These are phyloP conservation scores for Ceratina australensis DNA, from an alignment of 1,140 invertebrate species.

Conservation along the genomic window DNA sequence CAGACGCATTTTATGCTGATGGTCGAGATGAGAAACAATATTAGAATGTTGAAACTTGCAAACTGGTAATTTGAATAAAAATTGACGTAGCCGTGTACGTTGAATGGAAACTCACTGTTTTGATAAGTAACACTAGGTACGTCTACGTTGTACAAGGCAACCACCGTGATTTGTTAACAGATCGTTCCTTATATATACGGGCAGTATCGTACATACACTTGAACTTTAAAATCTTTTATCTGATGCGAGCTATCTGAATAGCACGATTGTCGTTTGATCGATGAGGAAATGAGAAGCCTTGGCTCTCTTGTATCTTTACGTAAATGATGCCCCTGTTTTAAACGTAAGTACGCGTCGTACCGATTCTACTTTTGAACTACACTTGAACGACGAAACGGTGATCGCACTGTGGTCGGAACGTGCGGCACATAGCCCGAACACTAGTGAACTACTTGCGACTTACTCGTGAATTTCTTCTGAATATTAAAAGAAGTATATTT, in stretches of 20 bases:
- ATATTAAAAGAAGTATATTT: too few relatives aligned
- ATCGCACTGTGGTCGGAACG: too few relatives aligned
- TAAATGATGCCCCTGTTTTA: too few relatives aligned
- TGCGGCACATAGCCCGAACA: too few relatives aligned
- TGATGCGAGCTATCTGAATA: not conserved
- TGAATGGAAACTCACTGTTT: not conserved
- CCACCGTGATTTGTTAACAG: not conserved
- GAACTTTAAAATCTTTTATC: slow-evolving; percentile 2
- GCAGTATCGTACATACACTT: slow-evolving; percentile 2
- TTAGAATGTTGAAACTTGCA: not conserved
- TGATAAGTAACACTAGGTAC: not conserved
- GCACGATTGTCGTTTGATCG: not conserved
- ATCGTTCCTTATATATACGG: slow-evolving; percentile 19
- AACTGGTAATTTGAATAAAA: not conserved
- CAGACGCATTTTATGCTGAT: slow-evolving; percentile 36
- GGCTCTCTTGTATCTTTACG: too few relatives aligned
- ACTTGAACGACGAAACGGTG: too few relatives aligned
- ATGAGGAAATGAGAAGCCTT: too few relatives aligned
- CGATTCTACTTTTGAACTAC: too few relatives aligned
- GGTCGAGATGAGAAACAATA: not conserved
- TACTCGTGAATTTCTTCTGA: too few relatives aligned
- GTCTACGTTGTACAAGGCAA: too few relatives aligned
- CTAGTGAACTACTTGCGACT: too few relatives aligned
- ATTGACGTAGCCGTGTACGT: not conserved
- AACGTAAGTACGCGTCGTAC: too few relatives aligned